Percentiles rank a stretch among this genome's conserved stretches.
Evolutionary conservation across 2,797 vertebrate genomes (phyloP).

Genomic region (Betta splendens): DNA sequence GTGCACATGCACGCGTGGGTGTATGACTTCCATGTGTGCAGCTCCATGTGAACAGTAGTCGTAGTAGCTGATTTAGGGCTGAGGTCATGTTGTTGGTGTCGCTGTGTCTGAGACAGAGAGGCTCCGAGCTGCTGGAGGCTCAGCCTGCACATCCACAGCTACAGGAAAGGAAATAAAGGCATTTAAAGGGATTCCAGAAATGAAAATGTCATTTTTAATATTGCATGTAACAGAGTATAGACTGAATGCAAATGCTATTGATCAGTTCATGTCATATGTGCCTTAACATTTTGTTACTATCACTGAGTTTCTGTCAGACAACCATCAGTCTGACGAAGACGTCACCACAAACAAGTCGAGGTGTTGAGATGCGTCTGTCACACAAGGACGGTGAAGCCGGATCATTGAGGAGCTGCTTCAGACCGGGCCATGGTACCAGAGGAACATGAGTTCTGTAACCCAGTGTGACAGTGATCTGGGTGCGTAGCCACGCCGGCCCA

Average conservation of each 20-base stretch:
- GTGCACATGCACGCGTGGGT: neutral
- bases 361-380: conserved; percentile 3
- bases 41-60: conserved; percentile 20
- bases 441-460: conserved; percentile 12
- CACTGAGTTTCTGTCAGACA: too few relatives aligned
- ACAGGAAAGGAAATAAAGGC: too few relatives aligned
- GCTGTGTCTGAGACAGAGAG: conserved; percentile 11
- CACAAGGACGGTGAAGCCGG: neutral
- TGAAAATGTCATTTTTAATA: too few relatives aligned
- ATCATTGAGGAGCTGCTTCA: neutral
- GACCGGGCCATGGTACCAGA: conserved; percentile 5
- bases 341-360: too few relatives aligned
- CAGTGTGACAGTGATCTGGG: conserved; percentile 23
- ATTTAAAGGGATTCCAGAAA: conserved; percentile 21
- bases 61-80: conserved; percentile 33
- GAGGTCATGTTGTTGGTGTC: conserved; percentile 11
- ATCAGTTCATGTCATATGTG: too few relatives aligned
- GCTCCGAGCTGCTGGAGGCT: neutral
- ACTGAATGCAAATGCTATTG: too few relatives aligned
- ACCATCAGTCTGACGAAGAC: too few relatives aligned
- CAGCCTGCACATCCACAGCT: conserved; percentile 3
- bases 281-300: too few relatives aligned
- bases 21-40: neutral
- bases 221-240: too few relatives aligned
- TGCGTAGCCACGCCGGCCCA: conserved; percentile 38